phyloP scores from a whole-genome alignment of 1,140 invertebrate genomes.

The Drosophila ficusphila region DNA sequence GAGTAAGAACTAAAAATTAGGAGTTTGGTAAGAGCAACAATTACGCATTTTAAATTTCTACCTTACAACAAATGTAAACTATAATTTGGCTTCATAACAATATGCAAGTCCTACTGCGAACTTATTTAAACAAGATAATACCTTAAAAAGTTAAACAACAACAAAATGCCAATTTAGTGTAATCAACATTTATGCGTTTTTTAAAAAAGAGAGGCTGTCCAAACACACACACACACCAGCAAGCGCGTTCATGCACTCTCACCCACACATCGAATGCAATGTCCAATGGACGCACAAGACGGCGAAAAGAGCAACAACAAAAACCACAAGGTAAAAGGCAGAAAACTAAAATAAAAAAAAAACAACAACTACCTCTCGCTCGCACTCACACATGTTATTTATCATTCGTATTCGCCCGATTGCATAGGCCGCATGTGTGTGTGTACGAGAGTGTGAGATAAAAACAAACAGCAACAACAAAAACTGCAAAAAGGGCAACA shows the following conservation, averaged over 20 bases:
- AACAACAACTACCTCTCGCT: conserved; percentile 33
- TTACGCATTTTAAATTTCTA: too few species aligned
- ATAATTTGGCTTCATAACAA: too few species aligned
- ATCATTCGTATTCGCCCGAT: conserved; percentile 44
- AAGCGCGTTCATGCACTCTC: background rate
- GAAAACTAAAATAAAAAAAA: conserved; percentile 46
- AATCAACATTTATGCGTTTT: conserved; percentile 77
- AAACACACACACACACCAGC: conserved; percentile 22
- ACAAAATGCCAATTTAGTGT: conserved; percentile 67
- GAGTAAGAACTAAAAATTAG: too few species aligned
- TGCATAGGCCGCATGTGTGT: conserved; percentile 38
- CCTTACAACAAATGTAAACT: too few species aligned
- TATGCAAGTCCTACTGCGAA: too few species aligned
- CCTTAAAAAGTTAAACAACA: conserved; percentile 33
- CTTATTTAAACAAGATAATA: background rate
- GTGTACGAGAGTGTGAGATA: conserved; percentile 9
- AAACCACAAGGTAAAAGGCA: conserved; percentile 24
- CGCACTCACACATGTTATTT: conserved; percentile 35
- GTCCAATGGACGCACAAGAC: conserved; percentile 59
- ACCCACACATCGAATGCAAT: conserved; percentile 47
- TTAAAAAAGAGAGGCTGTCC: conserved; percentile 60
- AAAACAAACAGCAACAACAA: conserved; percentile 33
- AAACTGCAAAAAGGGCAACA: conserved; percentile 24
- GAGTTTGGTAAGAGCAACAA: too few species aligned
- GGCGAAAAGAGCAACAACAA: conserved; percentile 31